These are phyloP conservation scores for Trachythela sp. DNA, from an alignment of 64 coral and sea anemone genomes.

Conservation along the genomic window DNA sequence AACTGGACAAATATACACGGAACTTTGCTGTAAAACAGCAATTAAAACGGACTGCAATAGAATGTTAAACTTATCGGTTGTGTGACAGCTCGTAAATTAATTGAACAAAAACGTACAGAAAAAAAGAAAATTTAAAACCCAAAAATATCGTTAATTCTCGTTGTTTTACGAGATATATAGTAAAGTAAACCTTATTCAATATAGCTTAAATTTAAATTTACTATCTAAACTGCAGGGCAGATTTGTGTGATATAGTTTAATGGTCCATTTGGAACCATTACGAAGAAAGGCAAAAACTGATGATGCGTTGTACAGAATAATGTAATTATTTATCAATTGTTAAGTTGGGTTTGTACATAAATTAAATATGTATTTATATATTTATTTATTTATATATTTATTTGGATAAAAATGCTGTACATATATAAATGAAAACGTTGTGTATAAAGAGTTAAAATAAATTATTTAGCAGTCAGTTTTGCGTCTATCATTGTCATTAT, in stretches of 20 bases:
- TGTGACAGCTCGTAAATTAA: neutral
- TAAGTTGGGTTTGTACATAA: neutral
- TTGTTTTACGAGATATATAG: neutral
- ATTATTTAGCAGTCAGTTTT: neutral
- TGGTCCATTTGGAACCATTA: too few species aligned
- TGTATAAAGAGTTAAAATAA: neutral
- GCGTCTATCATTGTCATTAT: neutral
- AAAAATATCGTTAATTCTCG: neutral
- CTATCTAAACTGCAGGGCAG: neutral
- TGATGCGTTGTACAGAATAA: neutral
- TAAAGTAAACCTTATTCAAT: neutral
- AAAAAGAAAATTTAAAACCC: neutral
- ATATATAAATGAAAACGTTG: neutral
- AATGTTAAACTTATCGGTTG: neutral
- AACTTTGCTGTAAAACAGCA: too few species aligned
- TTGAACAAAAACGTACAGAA: neutral
- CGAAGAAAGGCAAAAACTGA: neutral
- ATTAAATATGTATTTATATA: neutral
- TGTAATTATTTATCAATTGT: neutral
- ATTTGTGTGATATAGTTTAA: neutral
- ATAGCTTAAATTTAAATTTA: neutral
- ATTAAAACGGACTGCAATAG: neutral
- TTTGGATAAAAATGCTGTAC: neutral
- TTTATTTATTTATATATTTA: conserved; percentile 2
- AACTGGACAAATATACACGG: neutral